Conservation (phyloP, 2,797 vertebrate species). For the Margarornis squamiger region DNA sequence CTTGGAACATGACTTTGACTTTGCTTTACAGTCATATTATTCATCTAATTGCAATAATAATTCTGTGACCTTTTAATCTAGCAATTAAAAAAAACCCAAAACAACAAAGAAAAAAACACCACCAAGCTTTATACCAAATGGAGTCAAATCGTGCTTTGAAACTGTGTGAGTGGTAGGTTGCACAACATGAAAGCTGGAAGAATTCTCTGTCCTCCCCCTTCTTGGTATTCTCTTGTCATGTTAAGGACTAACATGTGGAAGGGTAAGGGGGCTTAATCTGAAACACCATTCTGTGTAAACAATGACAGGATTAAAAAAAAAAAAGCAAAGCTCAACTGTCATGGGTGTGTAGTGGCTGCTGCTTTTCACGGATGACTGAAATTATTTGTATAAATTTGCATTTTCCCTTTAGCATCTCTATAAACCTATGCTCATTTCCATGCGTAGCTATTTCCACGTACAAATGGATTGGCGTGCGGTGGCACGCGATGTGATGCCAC, state of each 20-base stretch:
- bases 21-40: not conserved
- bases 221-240: constrained; percentile 22
- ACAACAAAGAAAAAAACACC: too few relatives aligned
- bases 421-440: not conserved
- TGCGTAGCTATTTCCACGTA: not conserved
- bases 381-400: constrained; percentile 43
- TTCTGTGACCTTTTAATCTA: not conserved
- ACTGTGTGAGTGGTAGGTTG: not conserved
- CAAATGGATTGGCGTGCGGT: not conserved
- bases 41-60: not conserved
- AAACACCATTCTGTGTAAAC: constrained; percentile 9
- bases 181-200: not conserved
- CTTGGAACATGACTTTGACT: not conserved
- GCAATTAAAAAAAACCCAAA: not conserved
- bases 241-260: constrained; percentile 18
- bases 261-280: constrained; percentile 22
- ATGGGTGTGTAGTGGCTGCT: not conserved
- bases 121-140: not conserved
- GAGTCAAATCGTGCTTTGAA: not conserved
- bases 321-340: not conserved
- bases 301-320: not conserved
- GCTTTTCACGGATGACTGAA: constrained; percentile 28
- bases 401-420: not conserved
- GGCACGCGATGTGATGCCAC: not conserved
- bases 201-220: not conserved